phyloP scores from a whole-genome alignment of 2,888 invertebrate genomes.

The Cephus spinipes region DNA sequence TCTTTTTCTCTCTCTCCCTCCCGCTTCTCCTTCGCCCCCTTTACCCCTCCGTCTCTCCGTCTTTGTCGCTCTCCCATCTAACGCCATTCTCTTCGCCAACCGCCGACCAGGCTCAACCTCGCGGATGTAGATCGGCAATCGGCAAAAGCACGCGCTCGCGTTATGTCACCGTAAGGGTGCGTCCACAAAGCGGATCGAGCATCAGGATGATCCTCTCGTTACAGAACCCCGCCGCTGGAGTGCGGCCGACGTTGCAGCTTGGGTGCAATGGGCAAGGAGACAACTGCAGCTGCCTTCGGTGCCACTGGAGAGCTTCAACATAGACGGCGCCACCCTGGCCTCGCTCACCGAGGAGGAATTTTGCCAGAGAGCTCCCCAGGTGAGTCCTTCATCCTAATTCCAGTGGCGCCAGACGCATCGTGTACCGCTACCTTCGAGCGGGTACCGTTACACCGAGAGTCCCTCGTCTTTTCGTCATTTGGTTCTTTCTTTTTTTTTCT shows the following conservation, averaged over 20 bases:
- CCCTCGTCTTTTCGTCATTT: not conserved
- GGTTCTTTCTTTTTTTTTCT: not conserved
- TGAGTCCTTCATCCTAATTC: constrained; percentile 60
- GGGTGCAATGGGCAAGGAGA: constrained; percentile 89
- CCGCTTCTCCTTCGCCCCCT: not conserved
- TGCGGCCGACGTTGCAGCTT: constrained; percentile 84
- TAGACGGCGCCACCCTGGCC: constrained; percentile 83
- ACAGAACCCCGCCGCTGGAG: constrained; percentile 92
- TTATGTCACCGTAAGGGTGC: not conserved
- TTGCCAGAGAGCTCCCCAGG: constrained; percentile 84
- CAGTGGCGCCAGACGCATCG: not conserved
- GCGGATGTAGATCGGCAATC: not conserved
- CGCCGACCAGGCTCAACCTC: not conserved
- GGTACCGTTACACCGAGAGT: constrained; percentile 29
- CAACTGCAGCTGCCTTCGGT: constrained; percentile 83
- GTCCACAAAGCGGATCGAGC: not conserved
- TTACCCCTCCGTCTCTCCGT: not conserved
- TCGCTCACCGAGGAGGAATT: constrained; percentile 88
- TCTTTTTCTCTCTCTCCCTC: not conserved
- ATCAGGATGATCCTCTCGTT: constrained; percentile 41
- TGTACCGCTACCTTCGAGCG: constrained; percentile 20
- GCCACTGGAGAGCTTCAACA: constrained; percentile 80
- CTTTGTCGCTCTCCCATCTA: not conserved
- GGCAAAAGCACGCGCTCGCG: not conserved
- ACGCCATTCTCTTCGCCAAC: not conserved